Evolutionary conservation across 2,888 invertebrate genomes (phyloP).

Genomic region (Netelia melanura): DNA sequence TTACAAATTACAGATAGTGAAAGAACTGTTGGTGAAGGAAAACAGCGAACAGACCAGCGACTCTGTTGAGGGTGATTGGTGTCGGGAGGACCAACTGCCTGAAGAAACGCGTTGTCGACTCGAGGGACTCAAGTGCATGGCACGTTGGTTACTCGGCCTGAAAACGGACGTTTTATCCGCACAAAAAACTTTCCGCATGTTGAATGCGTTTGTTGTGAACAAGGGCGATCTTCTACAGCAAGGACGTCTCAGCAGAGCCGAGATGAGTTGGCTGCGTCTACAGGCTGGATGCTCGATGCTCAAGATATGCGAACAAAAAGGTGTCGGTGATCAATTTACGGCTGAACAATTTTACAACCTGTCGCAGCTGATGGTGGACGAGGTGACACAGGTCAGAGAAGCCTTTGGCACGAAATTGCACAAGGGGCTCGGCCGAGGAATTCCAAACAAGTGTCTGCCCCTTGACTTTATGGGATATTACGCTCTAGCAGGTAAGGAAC

Average conservation of each 20-base stretch:
- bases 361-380: slow-evolving; percentile 95
- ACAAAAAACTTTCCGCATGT: slow-evolving; percentile 97
- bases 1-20: slow-evolving; percentile 90
- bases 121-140: slow-evolving; percentile 98
- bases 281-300: slow-evolving; percentile 98
- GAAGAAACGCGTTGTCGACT: slow-evolving; percentile 97
- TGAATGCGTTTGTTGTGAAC: slow-evolving; percentile 96
- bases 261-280: slow-evolving; percentile 96
- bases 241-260: slow-evolving; percentile 91
- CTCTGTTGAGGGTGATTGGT: slow-evolving; percentile 90
- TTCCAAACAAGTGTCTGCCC: slow-evolving; percentile 96
- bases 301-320: slow-evolving; percentile 98
- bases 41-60: slow-evolving; percentile 86
- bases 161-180: slow-evolving; percentile 95
- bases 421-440: slow-evolving; percentile 93
- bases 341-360: slow-evolving; percentile 98
- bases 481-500: slow-evolving; percentile 95
- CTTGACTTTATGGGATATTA: slow-evolving; percentile 99
- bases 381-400: slow-evolving; percentile 94
- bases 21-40: slow-evolving; percentile 96
- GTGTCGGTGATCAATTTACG: slow-evolving; percentile 97
- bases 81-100: slow-evolving; percentile 93
- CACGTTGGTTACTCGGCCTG: slow-evolving; percentile 96
- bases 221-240: slow-evolving; percentile 95
- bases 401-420: slow-evolving; percentile 96